Percentiles rank a stretch among this genome's conserved stretches.
Evolutionary conservation across 2,113 vertebrate genomes (phyloP).

Genomic region (Cyprinodon brontotheroides): DNA sequence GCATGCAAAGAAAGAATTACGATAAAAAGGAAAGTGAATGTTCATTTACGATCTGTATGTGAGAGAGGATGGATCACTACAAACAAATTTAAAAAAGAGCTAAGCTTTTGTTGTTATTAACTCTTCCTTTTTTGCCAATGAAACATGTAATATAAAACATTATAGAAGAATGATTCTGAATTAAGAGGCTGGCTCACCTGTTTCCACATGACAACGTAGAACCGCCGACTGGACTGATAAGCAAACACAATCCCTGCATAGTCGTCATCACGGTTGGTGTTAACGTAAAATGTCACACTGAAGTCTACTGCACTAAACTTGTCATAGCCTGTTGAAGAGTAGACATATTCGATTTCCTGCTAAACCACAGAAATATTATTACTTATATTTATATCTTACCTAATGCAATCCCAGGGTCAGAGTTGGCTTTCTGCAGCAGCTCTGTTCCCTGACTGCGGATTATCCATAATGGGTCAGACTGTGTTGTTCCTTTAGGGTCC

Average conservation of each 20-base stretch:
- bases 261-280: slow-evolving; percentile 95
- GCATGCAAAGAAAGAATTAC: slow-evolving; percentile 80
- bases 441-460: slow-evolving; percentile 95
- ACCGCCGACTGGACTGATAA: slow-evolving; percentile 95
- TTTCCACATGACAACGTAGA: slow-evolving; percentile 98
- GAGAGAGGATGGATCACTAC: background rate
- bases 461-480: slow-evolving; percentile 96
- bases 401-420: slow-evolving; percentile 96
- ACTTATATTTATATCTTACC: slow-evolving; percentile 78
- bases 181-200: slow-evolving; percentile 79
- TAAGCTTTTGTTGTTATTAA: background rate
- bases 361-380: background rate
- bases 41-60: background rate
- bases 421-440: slow-evolving; percentile 94
- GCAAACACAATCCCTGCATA: slow-evolving; percentile 95
- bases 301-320: slow-evolving; percentile 95
- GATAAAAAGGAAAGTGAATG: background rate
- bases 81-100: background rate
- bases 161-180: background rate
- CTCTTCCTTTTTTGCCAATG: background rate
- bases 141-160: background rate
- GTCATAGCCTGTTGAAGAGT: slow-evolving; percentile 84
- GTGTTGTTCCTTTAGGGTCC: slow-evolving; percentile 94
- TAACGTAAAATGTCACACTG: slow-evolving; percentile 96
- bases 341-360: background rate